phyloP scores from a whole-genome alignment of 2,797 vertebrate genomes.

The Naso thynnoides region DNA sequence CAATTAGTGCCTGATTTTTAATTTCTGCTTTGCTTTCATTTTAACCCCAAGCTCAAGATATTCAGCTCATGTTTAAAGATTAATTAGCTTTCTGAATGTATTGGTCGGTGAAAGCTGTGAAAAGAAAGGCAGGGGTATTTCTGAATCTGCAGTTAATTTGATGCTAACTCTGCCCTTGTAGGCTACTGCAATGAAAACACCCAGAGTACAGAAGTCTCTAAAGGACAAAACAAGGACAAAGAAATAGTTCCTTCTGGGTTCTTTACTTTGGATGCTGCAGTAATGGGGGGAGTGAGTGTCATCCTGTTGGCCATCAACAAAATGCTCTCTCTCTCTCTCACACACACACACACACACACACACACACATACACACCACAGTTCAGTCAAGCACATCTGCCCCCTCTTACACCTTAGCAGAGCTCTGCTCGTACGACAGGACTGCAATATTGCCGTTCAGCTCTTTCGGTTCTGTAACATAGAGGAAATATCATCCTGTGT shows the following conservation, averaged over 20 bases:
- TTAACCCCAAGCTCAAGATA: not conserved
- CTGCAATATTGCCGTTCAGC: not conserved
- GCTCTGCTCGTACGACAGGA: slow-evolving; percentile 1
- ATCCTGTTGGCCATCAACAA: slow-evolving; percentile 7
- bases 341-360: not conserved
- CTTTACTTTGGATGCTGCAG: not conserved
- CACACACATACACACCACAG: not conserved
- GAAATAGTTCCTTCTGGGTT: not conserved
- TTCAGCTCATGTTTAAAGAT: not conserved
- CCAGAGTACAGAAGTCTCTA: not conserved
- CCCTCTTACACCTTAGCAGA: not conserved
- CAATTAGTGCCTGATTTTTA: not conserved
- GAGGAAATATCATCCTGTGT: slow-evolving; percentile 2
- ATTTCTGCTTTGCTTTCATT: not conserved
- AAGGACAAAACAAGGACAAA: not conserved
- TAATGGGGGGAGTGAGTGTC: not conserved
- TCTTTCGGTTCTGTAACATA: slow-evolving; percentile 16
- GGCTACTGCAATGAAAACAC: not conserved
- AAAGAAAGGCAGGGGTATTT: not conserved
- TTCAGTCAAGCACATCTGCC: slow-evolving; percentile 18
- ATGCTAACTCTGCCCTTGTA: not conserved
- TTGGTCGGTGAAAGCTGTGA: not conserved
- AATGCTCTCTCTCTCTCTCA: not conserved
- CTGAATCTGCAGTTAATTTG: not conserved
- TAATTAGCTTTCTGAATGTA: not conserved